phyloP scores from a whole-genome alignment of 2,113 vertebrate genomes.

The Uropsilus gracilis region DNA sequence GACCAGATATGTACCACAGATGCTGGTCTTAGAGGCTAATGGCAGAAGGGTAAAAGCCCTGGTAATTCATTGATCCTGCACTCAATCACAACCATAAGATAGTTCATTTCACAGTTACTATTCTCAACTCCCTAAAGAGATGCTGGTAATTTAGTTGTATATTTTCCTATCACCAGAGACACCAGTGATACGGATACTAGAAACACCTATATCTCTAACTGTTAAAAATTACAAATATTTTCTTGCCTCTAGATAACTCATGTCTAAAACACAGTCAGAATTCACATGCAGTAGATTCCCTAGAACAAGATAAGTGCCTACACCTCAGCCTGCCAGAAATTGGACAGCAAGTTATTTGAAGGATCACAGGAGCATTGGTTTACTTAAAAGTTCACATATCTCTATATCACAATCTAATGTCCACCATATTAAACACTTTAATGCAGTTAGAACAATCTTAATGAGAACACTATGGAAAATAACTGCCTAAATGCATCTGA shows the following conservation, averaged over 20 bases:
- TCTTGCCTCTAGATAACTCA: neutral
- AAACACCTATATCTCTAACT: neutral
- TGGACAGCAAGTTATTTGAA: neutral
- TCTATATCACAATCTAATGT: neutral
- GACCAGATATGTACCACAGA: no score
- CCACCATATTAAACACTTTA: neutral
- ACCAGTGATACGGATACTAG: neutral
- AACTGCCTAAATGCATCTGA: neutral
- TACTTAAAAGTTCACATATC: slow-evolving; percentile 41
- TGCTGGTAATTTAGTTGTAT: neutral
- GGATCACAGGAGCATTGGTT: neutral
- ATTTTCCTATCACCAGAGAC: neutral
- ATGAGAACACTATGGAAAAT: slow-evolving; percentile 1
- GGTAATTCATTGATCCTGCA: no score
- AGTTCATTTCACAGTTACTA: neutral
- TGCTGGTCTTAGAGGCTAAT: no score
- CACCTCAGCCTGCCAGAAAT: neutral
- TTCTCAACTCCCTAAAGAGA: neutral
- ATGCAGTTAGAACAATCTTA: slow-evolving; percentile 18
- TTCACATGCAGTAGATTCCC: neutral
- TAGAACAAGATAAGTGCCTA: neutral
- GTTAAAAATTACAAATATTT: neutral
- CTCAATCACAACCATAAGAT: neutral
- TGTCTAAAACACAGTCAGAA: neutral
- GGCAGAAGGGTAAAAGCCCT: no score